These are phyloP conservation scores for Leptinotarsa lineolata DNA, from an alignment of 1,140 invertebrate species.

Conservation along the genomic window DNA sequence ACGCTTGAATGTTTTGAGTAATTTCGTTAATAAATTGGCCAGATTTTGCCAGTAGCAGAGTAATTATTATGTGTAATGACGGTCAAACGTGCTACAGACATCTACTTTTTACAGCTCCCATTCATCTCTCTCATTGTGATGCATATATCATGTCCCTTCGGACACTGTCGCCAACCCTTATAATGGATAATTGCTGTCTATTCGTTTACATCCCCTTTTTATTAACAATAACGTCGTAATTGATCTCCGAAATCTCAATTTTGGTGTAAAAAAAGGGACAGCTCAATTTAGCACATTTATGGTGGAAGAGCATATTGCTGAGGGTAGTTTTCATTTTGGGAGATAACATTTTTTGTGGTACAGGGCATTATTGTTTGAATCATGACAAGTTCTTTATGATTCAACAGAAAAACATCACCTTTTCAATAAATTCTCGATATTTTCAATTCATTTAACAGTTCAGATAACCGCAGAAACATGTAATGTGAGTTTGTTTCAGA, in stretches of 20 bases:
- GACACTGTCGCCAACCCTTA: not conserved
- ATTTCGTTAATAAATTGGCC: not conserved
- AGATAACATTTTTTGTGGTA: no score
- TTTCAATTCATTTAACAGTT: no score
- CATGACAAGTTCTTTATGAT: no score
- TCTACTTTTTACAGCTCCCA: slow-evolving; percentile 9
- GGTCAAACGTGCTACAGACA: slow-evolving; percentile 4
- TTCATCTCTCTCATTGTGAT: slow-evolving; percentile 4
- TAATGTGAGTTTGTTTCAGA: no score
- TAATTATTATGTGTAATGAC: slow-evolving; percentile 4
- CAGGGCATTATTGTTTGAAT: no score
- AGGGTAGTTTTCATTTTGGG: no score
- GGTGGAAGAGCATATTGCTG: no score
- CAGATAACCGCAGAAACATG: no score
- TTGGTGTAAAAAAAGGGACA: not conserved
- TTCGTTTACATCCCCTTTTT: not conserved
- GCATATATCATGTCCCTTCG: slow-evolving; percentile 1
- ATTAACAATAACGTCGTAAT: slow-evolving; percentile 11
- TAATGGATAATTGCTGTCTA: slow-evolving; percentile 4
- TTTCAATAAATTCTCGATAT: no score
- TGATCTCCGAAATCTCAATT: slow-evolving; percentile 5
- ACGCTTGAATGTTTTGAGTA: not conserved
- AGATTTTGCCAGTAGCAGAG: not conserved
- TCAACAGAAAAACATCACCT: no score
- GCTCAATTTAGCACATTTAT: no score